Conservation (phyloP, 2,888 invertebrate genomes). For the Blera fallax region DNA sequence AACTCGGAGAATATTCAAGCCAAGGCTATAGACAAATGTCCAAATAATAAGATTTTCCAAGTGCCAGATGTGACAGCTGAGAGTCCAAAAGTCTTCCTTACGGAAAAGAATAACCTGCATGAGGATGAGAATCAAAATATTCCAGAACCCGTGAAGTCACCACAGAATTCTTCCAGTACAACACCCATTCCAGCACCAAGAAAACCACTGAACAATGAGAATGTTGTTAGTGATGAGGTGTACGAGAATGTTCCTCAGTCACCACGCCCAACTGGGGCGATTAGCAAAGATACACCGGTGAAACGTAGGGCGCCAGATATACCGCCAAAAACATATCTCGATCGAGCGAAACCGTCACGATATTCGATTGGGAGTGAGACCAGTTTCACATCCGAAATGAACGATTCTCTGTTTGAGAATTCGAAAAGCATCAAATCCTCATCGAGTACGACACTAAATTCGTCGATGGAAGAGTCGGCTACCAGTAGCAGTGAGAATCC, state of each 20-base stretch:
- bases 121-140: conserved; percentile 80
- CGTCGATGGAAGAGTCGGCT: conserved; percentile 76
- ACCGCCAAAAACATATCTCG: conserved; percentile 75
- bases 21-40: conserved; percentile 77
- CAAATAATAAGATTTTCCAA: conserved; percentile 76
- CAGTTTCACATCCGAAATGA: conserved; percentile 74
- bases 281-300: conserved; percentile 73
- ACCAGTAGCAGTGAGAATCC: conserved; percentile 76
- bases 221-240: conserved; percentile 29
- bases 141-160: conserved; percentile 34
- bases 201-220: conserved; percentile 74
- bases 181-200: conserved; percentile 80
- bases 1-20: conserved; percentile 78
- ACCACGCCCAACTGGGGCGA: conserved; percentile 70
- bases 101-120: conserved; percentile 77
- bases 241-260: conserved; percentile 53
- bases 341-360: conserved; percentile 73
- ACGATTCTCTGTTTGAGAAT: conserved; percentile 69
- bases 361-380: conserved; percentile 78
- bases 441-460: conserved; percentile 77
- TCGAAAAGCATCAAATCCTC: conserved; percentile 76
- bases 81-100: conserved; percentile 73
- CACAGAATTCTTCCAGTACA: conserved; percentile 43
- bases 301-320: conserved; percentile 76
- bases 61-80: conserved; percentile 63